These are phyloP conservation scores for Marcusenius ussheri DNA, from an alignment of 2,113 vertebrate genomes.

Conservation along the genomic window DNA sequence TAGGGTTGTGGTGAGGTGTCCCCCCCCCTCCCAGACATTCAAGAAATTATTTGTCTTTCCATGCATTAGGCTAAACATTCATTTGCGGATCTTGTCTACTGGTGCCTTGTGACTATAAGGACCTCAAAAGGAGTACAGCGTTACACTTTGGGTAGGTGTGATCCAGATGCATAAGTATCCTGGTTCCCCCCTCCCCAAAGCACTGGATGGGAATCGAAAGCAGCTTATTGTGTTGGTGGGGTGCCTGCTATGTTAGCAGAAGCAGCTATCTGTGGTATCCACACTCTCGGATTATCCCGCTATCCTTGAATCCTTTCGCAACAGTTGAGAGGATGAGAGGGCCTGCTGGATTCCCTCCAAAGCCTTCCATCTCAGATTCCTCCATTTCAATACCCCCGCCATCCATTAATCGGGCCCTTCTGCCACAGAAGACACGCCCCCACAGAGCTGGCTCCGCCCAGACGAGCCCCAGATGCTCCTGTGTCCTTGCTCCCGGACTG, in stretches of 20 bases:
- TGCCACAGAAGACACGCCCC: slow-evolving; percentile 5
- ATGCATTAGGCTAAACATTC: neutral
- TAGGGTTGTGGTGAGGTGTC: neutral
- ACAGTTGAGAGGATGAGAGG: slow-evolving; percentile 60
- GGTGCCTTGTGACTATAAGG: neutral
- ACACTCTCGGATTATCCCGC: slow-evolving; percentile 56
- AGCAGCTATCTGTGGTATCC: slow-evolving; percentile 57
- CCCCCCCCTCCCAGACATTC: neutral
- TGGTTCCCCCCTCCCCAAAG: slow-evolving; percentile 31
- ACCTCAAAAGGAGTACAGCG: neutral
- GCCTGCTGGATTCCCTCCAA: slow-evolving; percentile 53
- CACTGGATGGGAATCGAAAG: slow-evolving; percentile 35
- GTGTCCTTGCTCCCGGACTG: slow-evolving; percentile 5
- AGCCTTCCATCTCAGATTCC: slow-evolving; percentile 30
- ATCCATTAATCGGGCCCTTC: neutral
- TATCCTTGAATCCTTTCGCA: slow-evolving; percentile 61
- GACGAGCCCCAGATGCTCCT: slow-evolving; percentile 28
- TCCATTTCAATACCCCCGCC: slow-evolving; percentile 28
- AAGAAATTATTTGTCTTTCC: neutral
- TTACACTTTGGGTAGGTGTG: slow-evolving; percentile 3
- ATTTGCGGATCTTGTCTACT: neutral
- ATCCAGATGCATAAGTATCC: slow-evolving; percentile 46
- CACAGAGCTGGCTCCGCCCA: slow-evolving; percentile 16
- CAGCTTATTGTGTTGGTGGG: slow-evolving; percentile 41
- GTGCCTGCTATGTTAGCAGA: slow-evolving; percentile 39